Percentiles rank a stretch among this genome's conserved stretches.
Conservation (phyloP, 2,797 vertebrate genomes). For the Sebastiscus tertius region DNA sequence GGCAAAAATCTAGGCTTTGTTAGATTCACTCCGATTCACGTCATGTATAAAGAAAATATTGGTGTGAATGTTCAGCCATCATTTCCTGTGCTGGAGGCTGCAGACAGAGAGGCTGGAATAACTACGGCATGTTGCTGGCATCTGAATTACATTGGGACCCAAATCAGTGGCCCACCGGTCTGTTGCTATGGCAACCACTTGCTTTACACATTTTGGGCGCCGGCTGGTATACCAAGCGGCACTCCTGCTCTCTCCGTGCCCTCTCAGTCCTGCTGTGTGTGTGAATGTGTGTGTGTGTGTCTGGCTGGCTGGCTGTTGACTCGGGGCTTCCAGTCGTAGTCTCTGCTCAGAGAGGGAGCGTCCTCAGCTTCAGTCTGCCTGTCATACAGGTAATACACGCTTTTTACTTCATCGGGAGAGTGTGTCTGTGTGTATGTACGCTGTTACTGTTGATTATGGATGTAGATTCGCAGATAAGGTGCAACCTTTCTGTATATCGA, state of each 20-base stretch:
- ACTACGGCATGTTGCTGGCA: constrained; percentile 45
- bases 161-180: constrained; percentile 56
- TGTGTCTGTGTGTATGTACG: not conserved
- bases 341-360: constrained; percentile 53
- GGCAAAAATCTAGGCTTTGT: not conserved
- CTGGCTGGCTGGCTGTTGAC: constrained; percentile 44
- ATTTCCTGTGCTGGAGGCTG: not conserved
- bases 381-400: constrained; percentile 61
- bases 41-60: not conserved
- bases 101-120: constrained; percentile 16
- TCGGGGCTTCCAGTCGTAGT: constrained; percentile 63
- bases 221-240: constrained; percentile 63
- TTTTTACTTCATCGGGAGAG: constrained; percentile 27
- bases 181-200: constrained; percentile 90
- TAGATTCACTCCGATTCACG: not conserved
- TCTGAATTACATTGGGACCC: constrained; percentile 66
- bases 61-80: not conserved
- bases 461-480: not conserved
- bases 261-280: constrained; percentile 35
- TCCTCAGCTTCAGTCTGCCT: constrained; percentile 41
- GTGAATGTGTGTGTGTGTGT: constrained; percentile 4
- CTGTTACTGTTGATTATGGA: not conserved
- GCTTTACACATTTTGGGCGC: constrained; percentile 77
- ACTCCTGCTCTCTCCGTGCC: constrained; percentile 62
- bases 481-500: not conserved